Conservation (phyloP, 2,113 vertebrate species). For the Prolemur simus region DNA sequence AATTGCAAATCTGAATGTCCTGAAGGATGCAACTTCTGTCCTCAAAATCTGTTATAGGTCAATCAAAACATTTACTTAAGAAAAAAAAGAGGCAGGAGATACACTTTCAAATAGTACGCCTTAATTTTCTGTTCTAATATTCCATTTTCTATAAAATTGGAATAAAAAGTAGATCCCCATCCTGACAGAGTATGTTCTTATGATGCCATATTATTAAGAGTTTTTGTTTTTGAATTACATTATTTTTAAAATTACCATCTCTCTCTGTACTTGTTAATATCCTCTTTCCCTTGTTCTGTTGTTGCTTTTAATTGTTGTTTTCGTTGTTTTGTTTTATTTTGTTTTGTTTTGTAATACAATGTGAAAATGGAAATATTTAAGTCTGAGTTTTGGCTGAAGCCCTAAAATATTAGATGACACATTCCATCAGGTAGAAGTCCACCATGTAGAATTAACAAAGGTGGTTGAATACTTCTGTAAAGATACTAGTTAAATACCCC, state of each 20-base stretch:
- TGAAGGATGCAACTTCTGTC: background rate
- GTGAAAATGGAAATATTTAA: background rate
- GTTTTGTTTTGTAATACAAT: background rate
- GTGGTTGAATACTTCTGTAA: background rate
- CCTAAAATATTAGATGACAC: background rate
- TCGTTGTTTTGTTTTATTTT: background rate
- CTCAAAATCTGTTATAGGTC: background rate
- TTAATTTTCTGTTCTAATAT: background rate
- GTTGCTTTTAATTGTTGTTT: background rate
- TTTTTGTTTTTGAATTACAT: background rate
- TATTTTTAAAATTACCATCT: slow-evolving; percentile 4
- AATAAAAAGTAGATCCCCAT: background rate
- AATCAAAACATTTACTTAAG: too few relatives aligned
- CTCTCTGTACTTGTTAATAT: background rate
- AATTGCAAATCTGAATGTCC: background rate
- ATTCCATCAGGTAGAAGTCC: background rate
- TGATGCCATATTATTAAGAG: background rate
- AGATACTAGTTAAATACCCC: background rate
- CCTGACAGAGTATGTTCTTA: background rate
- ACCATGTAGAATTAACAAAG: background rate
- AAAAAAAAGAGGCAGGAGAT: background rate
- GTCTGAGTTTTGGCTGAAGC: background rate
- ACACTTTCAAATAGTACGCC: background rate
- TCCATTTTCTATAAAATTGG: background rate
- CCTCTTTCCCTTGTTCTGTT: background rate